phyloP scores from a whole-genome alignment of 1,140 invertebrate species.

The Scaptomyza pallida region DNA sequence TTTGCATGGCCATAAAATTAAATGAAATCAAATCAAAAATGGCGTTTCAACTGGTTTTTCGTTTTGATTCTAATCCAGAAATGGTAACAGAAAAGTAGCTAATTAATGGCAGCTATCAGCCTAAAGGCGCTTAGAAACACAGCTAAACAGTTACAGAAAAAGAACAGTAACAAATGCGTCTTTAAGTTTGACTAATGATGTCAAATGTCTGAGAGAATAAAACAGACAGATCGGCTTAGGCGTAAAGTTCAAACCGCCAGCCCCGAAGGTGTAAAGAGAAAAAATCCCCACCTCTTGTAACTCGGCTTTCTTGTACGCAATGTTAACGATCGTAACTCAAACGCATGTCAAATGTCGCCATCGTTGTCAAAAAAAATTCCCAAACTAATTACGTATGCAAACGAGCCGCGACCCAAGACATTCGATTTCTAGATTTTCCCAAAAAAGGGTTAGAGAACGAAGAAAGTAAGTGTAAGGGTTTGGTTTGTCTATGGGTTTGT shows the following conservation, averaged over 20 bases:
- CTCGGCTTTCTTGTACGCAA: conserved; percentile 5
- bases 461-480: conserved; percentile 56
- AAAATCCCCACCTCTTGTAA: neutral
- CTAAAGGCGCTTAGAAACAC: conserved; percentile 54
- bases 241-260: conserved; percentile 76
- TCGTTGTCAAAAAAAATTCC: conserved; percentile 77
- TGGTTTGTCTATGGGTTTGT: conserved; percentile 37
- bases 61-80: conserved; percentile 4
- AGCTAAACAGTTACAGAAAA: conserved; percentile 33
- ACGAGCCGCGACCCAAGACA: conserved; percentile 54
- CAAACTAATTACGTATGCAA: conserved; percentile 80
- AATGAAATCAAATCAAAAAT: conserved; percentile 63
- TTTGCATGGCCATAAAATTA: conserved; percentile 64
- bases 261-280: conserved; percentile 46
- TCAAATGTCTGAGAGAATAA: conserved; percentile 51
- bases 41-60: conserved; percentile 49
- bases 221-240: conserved; percentile 73
- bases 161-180: conserved; percentile 68
- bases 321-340: conserved; percentile 70
- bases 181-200: conserved; percentile 82
- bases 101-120: conserved; percentile 72
- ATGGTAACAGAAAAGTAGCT: conserved; percentile 48
- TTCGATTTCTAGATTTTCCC: conserved; percentile 37
- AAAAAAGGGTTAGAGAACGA: conserved; percentile 38
- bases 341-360: conserved; percentile 80